These are phyloP conservation scores for Lamprologus sp. DNA, from an alignment of 2,113 vertebrate genomes.

Conservation along the genomic window DNA sequence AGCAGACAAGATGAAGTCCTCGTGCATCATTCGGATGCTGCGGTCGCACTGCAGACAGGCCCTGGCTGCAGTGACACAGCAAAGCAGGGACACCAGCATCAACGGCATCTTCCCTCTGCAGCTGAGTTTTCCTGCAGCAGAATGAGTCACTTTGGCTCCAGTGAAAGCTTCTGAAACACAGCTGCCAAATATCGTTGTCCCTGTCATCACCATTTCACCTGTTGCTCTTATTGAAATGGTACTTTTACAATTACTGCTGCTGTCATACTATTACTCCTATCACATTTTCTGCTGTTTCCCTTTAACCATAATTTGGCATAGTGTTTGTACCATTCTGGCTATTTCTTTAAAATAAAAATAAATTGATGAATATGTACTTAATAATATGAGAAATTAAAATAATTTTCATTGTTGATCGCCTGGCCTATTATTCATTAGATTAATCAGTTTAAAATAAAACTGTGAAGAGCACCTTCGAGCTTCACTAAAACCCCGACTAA, in stretches of 20 bases:
- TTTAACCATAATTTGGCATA: background rate
- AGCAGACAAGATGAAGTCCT: constrained; percentile 38
- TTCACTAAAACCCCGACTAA: background rate
- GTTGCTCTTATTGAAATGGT: background rate
- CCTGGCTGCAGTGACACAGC: background rate
- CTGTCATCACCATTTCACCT: background rate
- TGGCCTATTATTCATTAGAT: background rate
- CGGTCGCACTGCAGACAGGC: constrained; percentile 69
- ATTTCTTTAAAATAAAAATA: background rate
- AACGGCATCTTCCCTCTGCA: constrained; percentile 6
- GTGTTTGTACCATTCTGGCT: background rate
- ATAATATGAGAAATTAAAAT: background rate
- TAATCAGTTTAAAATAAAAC: background rate
- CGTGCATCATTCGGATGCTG: constrained; percentile 28
- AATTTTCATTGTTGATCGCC: background rate
- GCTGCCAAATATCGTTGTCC: background rate
- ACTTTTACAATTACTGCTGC: background rate
- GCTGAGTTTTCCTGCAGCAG: background rate
- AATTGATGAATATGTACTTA: background rate
- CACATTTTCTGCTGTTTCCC: background rate
- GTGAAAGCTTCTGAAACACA: background rate
- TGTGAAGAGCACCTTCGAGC: background rate
- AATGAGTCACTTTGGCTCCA: background rate
- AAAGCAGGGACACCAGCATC: constrained; percentile 14
- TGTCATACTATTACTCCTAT: background rate